A percentile compares a stretch with the other conserved stretches of the same genome.
Conservation (phyloP, 2,888 invertebrate genomes). For the Gastrophysa polygoni region DNA sequence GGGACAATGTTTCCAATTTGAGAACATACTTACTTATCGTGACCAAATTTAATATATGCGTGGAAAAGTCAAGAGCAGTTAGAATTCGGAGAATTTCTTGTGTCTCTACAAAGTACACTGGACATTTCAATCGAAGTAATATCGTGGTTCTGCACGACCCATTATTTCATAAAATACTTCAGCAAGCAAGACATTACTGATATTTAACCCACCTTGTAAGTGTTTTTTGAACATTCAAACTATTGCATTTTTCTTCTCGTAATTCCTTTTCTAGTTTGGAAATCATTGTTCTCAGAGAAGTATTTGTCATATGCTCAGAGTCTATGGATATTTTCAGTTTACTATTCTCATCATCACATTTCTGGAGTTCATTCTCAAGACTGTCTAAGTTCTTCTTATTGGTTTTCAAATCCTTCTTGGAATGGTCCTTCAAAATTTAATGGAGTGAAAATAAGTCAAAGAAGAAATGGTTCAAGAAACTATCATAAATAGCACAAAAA, state of each 20-base stretch:
- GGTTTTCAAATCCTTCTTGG: conserved; percentile 53
- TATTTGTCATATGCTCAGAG: conserved; percentile 63
- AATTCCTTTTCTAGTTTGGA: conserved; percentile 61
- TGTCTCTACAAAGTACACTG: no score
- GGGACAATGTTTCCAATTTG: no score
- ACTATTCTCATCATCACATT: conserved; percentile 60
- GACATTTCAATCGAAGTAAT: background rate
- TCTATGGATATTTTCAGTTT: conserved; percentile 62
- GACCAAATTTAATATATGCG: no score
- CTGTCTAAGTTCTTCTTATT: conserved; percentile 56
- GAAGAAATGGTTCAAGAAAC: background rate
- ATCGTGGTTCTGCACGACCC: background rate
- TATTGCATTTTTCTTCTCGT: conserved; percentile 63
- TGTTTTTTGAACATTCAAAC: conserved; percentile 57
- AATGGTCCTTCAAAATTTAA: conserved; percentile 46
- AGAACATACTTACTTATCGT: no score
- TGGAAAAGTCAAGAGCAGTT: no score
- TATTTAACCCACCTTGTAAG: conserved; percentile 50
- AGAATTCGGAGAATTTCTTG: no score
- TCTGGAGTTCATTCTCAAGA: conserved; percentile 59
- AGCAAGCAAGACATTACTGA: no score
- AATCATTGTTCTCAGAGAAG: conserved; percentile 60
- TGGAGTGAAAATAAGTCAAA: background rate
- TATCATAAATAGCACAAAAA: background rate
- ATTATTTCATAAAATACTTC: no score